Evolutionary conservation across 2,888 invertebrate genomes (phyloP).

Genomic region (Pandemis heparana): DNA sequence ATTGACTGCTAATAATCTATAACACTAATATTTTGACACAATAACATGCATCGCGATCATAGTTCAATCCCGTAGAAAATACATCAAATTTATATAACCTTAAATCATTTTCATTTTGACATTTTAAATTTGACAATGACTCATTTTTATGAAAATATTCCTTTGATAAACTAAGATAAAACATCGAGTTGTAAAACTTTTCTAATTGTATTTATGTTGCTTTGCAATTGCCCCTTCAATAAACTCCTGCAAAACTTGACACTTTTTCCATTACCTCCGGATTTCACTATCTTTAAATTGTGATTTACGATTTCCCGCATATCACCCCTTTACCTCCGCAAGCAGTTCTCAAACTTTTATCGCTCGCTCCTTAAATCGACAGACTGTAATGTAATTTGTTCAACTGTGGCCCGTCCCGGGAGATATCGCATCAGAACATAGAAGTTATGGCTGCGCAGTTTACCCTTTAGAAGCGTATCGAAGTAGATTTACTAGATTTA

Average conservation of each 20-base stretch:
- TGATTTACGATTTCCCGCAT: constrained; percentile 48
- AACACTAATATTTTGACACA: too few relatives aligned
- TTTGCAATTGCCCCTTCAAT: constrained; percentile 28
- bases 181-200: too few relatives aligned
- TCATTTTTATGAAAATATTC: too few relatives aligned
- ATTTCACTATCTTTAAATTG: constrained; percentile 42
- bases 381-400: constrained; percentile 62
- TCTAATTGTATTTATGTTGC: not conserved
- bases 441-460: constrained; percentile 63
- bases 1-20: too few relatives aligned
- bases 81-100: too few relatives aligned
- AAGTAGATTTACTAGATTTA: constrained; percentile 63
- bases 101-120: too few relatives aligned
- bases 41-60: too few relatives aligned
- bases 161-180: too few relatives aligned
- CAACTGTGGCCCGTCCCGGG: constrained; percentile 53
- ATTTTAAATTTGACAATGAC: too few relatives aligned
- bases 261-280: constrained; percentile 35
- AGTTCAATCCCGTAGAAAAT: too few relatives aligned
- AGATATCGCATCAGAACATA: constrained; percentile 59
- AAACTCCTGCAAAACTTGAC: constrained; percentile 30
- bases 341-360: constrained; percentile 62
- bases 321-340: constrained; percentile 47
- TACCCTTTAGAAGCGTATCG: constrained; percentile 52
- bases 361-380: constrained; percentile 60